These are phyloP conservation scores for Chaetodon auriga DNA, from an alignment of 2,113 vertebrate genomes.

Conservation along the genomic window DNA sequence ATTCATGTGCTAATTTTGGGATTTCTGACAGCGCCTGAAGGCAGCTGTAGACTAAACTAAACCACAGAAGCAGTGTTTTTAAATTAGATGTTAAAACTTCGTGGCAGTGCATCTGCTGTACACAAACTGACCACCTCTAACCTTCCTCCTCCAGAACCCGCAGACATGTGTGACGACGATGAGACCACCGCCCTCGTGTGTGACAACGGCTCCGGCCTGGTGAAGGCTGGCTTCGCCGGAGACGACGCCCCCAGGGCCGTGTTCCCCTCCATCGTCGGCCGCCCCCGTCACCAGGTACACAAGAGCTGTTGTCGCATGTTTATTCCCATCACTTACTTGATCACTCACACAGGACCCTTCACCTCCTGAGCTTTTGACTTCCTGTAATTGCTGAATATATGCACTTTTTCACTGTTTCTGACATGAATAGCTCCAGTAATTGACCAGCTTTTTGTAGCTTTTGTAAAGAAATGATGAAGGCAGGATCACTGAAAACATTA, in stretches of 20 bases:
- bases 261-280: conserved; percentile 96
- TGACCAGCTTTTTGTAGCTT: neutral
- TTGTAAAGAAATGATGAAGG: too few relatives aligned
- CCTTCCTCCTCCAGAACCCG: conserved; percentile 65
- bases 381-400: neutral
- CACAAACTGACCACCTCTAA: neutral
- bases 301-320: neutral
- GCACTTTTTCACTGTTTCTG: neutral
- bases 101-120: neutral
- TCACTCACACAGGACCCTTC: neutral
- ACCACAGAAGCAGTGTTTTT: neutral
- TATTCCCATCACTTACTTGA: neutral
- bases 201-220: conserved; percentile 96
- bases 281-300: conserved; percentile 94
- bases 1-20: neutral
- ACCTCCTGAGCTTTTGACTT: neutral
- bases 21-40: neutral
- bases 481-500: too few relatives aligned
- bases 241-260: conserved; percentile 96
- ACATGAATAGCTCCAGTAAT: neutral
- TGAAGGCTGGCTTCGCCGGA: conserved; percentile 96
- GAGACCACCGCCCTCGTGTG: conserved; percentile 97
- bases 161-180: conserved; percentile 95
- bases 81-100: neutral
- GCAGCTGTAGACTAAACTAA: neutral